Evolutionary conservation across 1,140 invertebrate genomes (phyloP), one percentile per base, ranked within the genome.

Genomic region (Drosophila parvula): DNA sequence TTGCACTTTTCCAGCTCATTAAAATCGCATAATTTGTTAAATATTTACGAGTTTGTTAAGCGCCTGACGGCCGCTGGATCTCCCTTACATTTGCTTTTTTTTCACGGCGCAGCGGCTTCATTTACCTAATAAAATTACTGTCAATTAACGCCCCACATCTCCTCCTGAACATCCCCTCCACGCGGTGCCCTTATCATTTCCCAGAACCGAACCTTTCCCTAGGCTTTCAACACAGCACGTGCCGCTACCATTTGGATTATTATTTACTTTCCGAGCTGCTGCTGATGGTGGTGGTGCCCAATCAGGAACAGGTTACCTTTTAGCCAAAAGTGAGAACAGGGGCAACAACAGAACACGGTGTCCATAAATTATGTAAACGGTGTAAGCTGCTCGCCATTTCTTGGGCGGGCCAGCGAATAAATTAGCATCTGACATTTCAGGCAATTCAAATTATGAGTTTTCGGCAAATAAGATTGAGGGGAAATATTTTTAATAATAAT

Each of bases 1-100:
- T 89, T 89, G 81, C 85, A 89, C 80, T 90, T 89, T 89, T 89
- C 65, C 84, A 89, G 85, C 84, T 89, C 85, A 89, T 89, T 89
- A 89, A 89, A 88, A 89, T 67, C 78, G 78, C 69, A 89, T 89
- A 84, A 89, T 89, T 89, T 89, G 80, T 89, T 81, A 84, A 88
- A 89, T 89, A 88, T 88, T 88, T 89, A 88, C 80, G 78, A 50
- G 78, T 75, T 71, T 81, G 62, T 81, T 78, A 75, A 71, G 67
- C 75, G 70, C 65, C 65, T 71, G 59, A 62, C 76, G 62, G 70
- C 75, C 74, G 47, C 68, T 47, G 62, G 40, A 69, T 67, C 47
- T 47, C 38, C 62, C 55, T 67, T 22, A 67, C 44, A 69, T 48
- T 12, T 11, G 18, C 5, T 36, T 53, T 22, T 36, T 55, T 38